Percentiles rank a stretch among this genome's conserved stretches.
Conservation (phyloP, 1,140 invertebrate genomes). For the Octopus bimaculoides region DNA sequence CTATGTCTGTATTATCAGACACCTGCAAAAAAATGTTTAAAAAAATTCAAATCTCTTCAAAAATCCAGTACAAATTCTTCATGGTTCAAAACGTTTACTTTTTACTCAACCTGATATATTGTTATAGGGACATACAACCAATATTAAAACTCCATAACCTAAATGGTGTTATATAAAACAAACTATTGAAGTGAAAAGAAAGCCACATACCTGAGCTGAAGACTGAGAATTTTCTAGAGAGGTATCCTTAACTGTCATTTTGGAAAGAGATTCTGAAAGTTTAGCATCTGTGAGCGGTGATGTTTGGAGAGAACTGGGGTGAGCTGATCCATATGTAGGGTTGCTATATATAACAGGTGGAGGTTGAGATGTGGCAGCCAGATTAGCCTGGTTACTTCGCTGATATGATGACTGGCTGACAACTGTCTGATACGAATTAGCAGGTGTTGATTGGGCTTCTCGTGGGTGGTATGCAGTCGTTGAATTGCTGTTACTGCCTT, state of each 20-base stretch:
- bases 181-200: no score
- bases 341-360: constrained; percentile 25
- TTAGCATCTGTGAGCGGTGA: constrained; percentile 44
- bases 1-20: no score
- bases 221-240: constrained; percentile 38
- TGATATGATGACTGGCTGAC: constrained; percentile 29
- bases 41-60: no score
- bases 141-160: no score
- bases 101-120: no score
- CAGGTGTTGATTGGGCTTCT: constrained; percentile 30
- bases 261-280: constrained; percentile 47
- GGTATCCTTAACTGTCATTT: constrained; percentile 48
- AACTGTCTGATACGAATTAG: constrained; percentile 18
- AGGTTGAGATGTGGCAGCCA: constrained; percentile 27
- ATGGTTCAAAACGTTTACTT: no score
- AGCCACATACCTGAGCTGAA: constrained; percentile 31
- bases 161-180: no score
- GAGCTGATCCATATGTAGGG: constrained; percentile 25
- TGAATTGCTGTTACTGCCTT: constrained; percentile 29
- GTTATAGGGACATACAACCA: no score
- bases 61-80: no score
- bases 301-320: constrained; percentile 30
- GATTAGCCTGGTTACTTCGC: constrained; percentile 26
- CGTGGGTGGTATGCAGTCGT: constrained; percentile 23
- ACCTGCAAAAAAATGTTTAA: no score